Evolutionary conservation across 92 coral and sea anemone genomes (phyloP).

Genomic region (Palythoa caribaeorum): DNA sequence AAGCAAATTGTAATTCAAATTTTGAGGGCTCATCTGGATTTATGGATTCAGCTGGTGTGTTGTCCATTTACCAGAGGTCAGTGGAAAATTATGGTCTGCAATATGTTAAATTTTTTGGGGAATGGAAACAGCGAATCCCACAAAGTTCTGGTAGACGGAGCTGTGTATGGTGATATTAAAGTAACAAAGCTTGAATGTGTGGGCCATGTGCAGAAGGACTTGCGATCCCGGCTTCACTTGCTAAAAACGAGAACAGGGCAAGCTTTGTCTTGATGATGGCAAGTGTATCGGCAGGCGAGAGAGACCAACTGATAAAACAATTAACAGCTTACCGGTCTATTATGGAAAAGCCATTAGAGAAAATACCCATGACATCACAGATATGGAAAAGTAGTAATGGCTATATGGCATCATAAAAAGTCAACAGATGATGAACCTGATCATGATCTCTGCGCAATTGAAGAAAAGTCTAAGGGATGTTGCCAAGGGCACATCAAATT

Average conservation of each 20-base stretch:
- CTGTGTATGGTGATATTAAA: conserved; percentile 54
- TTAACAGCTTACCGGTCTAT: conserved; percentile 53
- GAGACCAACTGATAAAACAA: conserved; percentile 47
- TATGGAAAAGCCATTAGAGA: conserved; percentile 64
- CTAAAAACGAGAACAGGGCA: conserved; percentile 54
- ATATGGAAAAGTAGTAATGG: conserved; percentile 60
- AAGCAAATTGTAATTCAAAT: conserved; percentile 54
- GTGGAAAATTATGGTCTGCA: conserved; percentile 48
- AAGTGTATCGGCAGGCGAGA: conserved; percentile 60
- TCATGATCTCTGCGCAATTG: conserved; percentile 33
- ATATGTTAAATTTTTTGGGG: conserved; percentile 61
- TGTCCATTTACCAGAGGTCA: conserved; percentile 56
- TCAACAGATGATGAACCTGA: conserved; percentile 61
- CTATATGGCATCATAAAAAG: conserved; percentile 63
- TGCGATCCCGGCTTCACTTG: conserved; percentile 66
- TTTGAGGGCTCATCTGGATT: conserved; percentile 60
- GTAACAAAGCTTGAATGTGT: conserved; percentile 63
- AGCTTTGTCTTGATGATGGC: conserved; percentile 43
- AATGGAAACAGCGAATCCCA: conserved; percentile 59
- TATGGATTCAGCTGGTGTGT: conserved; percentile 61
- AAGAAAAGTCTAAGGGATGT: background rate
- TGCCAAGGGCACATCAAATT: conserved; percentile 11
- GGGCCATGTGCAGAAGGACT: conserved; percentile 68
- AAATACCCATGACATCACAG: conserved; percentile 49
- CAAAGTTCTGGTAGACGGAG: conserved; percentile 40